Evolutionary conservation across 1,140 invertebrate genomes (phyloP).

Genomic region (Cyclargus thomasi): DNA sequence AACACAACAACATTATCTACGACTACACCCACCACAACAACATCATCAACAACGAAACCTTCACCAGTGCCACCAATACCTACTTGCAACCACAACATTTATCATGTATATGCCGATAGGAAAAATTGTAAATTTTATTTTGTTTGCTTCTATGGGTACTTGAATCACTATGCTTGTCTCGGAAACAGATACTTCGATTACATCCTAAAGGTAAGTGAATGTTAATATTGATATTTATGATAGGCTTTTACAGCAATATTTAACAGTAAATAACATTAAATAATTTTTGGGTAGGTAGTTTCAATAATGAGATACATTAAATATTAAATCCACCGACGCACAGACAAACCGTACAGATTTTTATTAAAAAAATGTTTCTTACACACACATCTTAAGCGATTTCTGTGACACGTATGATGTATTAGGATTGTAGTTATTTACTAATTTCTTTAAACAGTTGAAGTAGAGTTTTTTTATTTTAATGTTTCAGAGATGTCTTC

Average conservation of each 20-base stretch:
- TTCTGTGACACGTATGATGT: too few relatives aligned
- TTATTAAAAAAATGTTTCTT: too few relatives aligned
- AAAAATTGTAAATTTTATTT: slow-evolving; percentile 28
- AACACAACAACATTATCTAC: background rate
- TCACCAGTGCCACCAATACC: background rate
- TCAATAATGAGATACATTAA: too few relatives aligned
- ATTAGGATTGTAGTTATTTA: too few relatives aligned
- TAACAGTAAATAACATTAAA: too few relatives aligned
- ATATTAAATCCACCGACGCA: too few relatives aligned
- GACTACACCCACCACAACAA: background rate
- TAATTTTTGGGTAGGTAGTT: too few relatives aligned
- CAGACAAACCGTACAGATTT: too few relatives aligned
- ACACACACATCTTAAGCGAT: too few relatives aligned
- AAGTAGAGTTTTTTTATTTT: background rate
- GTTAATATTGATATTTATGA: background rate
- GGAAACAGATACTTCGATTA: background rate
- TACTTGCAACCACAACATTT: slow-evolving; percentile 7
- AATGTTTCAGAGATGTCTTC: background rate
- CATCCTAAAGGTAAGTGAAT: slow-evolving; percentile 6
- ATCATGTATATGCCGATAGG: slow-evolving; percentile 23
- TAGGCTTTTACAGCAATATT: too few relatives aligned
- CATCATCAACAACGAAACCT: slow-evolving; percentile 7
- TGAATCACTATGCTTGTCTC: slow-evolving; percentile 11
- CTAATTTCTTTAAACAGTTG: too few relatives aligned
- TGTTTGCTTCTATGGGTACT: slow-evolving; percentile 24